phyloP scores from a whole-genome alignment of 2,888 invertebrate species.

The Odontothrips loti region DNA sequence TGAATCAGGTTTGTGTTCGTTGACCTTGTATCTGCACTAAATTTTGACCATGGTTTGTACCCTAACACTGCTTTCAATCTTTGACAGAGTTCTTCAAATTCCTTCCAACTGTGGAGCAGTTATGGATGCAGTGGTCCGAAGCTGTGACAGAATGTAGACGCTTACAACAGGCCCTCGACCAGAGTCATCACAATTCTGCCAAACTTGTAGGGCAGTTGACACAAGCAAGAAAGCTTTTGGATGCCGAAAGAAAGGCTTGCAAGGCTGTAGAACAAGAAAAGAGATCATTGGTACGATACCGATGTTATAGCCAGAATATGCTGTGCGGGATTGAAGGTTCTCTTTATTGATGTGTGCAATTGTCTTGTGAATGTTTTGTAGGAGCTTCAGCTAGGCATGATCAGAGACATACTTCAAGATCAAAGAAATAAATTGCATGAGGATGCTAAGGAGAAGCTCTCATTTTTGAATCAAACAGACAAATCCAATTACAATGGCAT shows the following conservation, averaged over 20 bases:
- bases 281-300: slow-evolving; percentile 59
- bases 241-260: slow-evolving; percentile 70
- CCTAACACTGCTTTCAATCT: background rate
- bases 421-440: slow-evolving; percentile 60
- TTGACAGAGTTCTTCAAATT: slow-evolving; percentile 67
- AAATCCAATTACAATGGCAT: slow-evolving; percentile 51
- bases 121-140: slow-evolving; percentile 63
- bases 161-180: slow-evolving; percentile 65
- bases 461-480: slow-evolving; percentile 63
- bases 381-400: slow-evolving; percentile 34
- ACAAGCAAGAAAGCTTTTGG: slow-evolving; percentile 73
- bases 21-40: background rate
- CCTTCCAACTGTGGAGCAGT: slow-evolving; percentile 66
- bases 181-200: slow-evolving; percentile 64
- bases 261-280: slow-evolving; percentile 67
- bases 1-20: slow-evolving; percentile 41
- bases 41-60: background rate
- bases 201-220: slow-evolving; percentile 76
- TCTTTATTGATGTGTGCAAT: no score
- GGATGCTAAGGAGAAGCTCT: slow-evolving; percentile 75
- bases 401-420: slow-evolving; percentile 36
- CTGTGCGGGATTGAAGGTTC: no score
- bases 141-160: slow-evolving; percentile 68
- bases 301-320: background rate
- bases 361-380: background rate